Percentiles rank a stretch among this genome's conserved stretches.
These are phyloP conservation scores for Poecilia velifera DNA, from an alignment of 2,797 vertebrate species.

Conservation along the genomic window DNA sequence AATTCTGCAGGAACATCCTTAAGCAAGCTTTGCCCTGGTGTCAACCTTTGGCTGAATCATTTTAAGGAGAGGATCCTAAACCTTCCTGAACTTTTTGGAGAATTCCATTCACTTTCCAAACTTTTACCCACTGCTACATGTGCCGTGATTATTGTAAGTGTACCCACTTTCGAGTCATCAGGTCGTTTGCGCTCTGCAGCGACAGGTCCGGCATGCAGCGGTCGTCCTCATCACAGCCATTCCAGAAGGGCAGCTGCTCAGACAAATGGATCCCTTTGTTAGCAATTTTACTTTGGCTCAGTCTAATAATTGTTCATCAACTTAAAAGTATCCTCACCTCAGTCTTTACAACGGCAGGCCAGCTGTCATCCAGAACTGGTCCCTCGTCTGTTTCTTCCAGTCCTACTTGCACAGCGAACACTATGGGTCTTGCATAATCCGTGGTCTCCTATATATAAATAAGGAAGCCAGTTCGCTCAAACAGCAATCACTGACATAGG, in stretches of 20 bases:
- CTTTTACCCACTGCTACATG: not conserved
- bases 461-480: not conserved
- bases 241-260: slow-evolving; percentile 95
- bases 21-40: not conserved
- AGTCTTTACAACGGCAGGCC: slow-evolving; percentile 88
- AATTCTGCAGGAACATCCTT: not conserved
- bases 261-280: not conserved
- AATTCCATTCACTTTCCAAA: not conserved
- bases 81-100: not conserved
- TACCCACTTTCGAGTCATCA: slow-evolving; percentile 89
- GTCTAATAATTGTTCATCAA: not conserved
- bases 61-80: not conserved
- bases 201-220: slow-evolving; percentile 92
- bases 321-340: slow-evolving; percentile 77
- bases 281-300: not conserved
- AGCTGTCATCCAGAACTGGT: slow-evolving; percentile 88
- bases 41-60: not conserved
- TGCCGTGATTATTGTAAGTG: slow-evolving; percentile 18
- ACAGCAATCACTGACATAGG: slow-evolving; percentile 13
- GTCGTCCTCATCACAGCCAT: slow-evolving; percentile 95
- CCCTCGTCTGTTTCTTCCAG: slow-evolving; percentile 81
- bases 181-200: slow-evolving; percentile 88
- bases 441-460: slow-evolving; percentile 86
- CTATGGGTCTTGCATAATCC: slow-evolving; percentile 92
- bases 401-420: slow-evolving; percentile 87